Conservation (phyloP, 2,797 vertebrate genomes). For the Gobio occitaniae region DNA sequence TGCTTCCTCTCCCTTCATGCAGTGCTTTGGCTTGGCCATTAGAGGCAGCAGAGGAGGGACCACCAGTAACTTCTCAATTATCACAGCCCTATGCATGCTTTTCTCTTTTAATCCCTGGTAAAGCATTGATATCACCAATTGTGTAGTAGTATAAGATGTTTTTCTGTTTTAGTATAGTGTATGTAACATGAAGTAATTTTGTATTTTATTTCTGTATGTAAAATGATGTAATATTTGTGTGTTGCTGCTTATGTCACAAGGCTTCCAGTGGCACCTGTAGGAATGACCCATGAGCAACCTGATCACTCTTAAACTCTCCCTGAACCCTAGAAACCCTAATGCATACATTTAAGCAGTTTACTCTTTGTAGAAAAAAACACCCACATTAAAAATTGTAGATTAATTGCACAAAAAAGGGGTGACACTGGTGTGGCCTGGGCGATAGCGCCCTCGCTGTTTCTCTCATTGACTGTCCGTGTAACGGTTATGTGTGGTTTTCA, state of each 20-base stretch:
- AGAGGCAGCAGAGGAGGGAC: constrained; percentile 62
- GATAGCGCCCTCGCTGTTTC: constrained; percentile 4
- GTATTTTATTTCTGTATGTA: constrained; percentile 8
- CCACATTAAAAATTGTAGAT: background rate
- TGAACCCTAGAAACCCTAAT: constrained; percentile 43
- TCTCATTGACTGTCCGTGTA: constrained; percentile 27
- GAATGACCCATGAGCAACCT: constrained; percentile 42
- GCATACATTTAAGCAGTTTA: constrained; percentile 16
- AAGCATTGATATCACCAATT: background rate
- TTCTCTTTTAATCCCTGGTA: constrained; percentile 41
- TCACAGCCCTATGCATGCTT: constrained; percentile 45
- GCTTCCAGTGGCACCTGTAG: constrained; percentile 29
- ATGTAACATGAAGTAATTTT: background rate
- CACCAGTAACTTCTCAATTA: constrained; percentile 47
- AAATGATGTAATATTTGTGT: background rate
- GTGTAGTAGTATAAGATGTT: background rate
- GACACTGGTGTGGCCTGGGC: constrained; percentile 5
- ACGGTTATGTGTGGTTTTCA: constrained; percentile 57
- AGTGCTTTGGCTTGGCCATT: constrained; percentile 57
- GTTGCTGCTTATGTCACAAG: constrained; percentile 14
- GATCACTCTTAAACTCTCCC: constrained; percentile 53
- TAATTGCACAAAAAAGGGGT: background rate
- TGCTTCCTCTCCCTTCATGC: constrained; percentile 37
- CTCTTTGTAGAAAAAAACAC: background rate
- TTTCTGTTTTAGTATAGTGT: background rate